phyloP scores from a whole-genome alignment of 2,113 vertebrate species.

The Dasypus novemcinctus region DNA sequence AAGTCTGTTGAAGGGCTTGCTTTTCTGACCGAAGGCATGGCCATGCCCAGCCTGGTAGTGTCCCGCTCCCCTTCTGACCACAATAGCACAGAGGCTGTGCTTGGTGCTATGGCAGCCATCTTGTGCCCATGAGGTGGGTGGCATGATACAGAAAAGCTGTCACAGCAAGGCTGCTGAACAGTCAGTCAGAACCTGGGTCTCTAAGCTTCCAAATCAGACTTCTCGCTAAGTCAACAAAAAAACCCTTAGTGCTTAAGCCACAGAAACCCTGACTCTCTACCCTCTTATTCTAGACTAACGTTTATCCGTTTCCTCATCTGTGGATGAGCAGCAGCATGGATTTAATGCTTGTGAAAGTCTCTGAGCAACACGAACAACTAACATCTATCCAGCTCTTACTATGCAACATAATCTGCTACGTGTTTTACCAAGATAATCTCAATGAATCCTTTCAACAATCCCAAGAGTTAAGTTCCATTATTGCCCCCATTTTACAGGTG shows the following conservation, averaged over 20 bases:
- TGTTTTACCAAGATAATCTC: neutral
- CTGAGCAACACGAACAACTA: neutral
- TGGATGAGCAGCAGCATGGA: neutral
- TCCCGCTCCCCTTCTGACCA: neutral
- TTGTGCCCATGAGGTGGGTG: neutral
- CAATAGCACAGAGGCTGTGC: neutral
- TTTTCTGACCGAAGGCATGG: neutral
- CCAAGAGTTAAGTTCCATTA: neutral
- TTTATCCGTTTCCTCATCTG: neutral
- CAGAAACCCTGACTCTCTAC: neutral
- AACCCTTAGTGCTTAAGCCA: neutral
- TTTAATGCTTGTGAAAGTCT: neutral
- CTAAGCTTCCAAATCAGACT: neutral
- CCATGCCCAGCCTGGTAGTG: neutral
- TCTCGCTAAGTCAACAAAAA: neutral
- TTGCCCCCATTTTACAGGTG: neutral
- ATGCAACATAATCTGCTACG: fast-evolving
- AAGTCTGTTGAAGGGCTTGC: neutral
- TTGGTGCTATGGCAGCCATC: conserved; percentile 16
- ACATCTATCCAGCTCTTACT: neutral
- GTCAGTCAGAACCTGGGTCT: neutral
- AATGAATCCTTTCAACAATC: neutral
- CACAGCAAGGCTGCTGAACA: no score
- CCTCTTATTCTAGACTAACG: neutral
- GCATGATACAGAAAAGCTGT: neutral